A percentile compares a stretch with the other conserved stretches of the same genome.
These are phyloP conservation scores for Tridacna crocea DNA, from an alignment of 2,888 invertebrate genomes.

Conservation along the genomic window DNA sequence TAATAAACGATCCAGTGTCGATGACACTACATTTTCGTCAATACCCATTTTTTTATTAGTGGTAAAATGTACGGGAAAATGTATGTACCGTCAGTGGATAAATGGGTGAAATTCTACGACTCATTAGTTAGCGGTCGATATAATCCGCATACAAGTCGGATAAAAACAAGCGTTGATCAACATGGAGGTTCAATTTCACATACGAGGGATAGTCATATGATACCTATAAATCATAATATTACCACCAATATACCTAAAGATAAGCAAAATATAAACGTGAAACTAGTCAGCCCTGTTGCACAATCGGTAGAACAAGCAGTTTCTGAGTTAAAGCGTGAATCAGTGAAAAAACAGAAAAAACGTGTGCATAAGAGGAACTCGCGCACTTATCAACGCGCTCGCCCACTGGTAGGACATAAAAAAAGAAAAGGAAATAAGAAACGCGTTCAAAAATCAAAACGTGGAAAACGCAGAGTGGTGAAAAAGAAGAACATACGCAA, in stretches of 20 bases:
- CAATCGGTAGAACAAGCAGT: slow-evolving; percentile 11
- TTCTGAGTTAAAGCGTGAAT: background rate
- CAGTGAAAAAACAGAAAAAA: background rate
- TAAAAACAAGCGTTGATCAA: background rate
- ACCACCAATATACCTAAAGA: background rate
- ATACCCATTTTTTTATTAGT: background rate
- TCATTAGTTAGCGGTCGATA: background rate
- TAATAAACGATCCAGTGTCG: slow-evolving; percentile 28
- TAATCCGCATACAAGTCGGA: background rate
- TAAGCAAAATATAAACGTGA: background rate
- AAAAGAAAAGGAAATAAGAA: slow-evolving; percentile 19
- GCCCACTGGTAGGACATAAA: background rate
- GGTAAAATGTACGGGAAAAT: background rate
- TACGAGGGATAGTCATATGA: background rate
- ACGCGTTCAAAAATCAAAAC: slow-evolving; percentile 2
- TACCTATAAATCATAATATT: background rate
- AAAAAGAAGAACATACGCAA: background rate
- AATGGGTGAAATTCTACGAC: slow-evolving; percentile 39
- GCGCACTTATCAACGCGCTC: slow-evolving; percentile 3
- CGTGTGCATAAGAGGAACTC: background rate
- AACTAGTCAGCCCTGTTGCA: background rate
- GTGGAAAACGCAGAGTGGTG: slow-evolving; percentile 14
- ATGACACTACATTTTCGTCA: slow-evolving; percentile 35
- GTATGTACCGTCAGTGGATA: slow-evolving; percentile 16
- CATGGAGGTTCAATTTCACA: slow-evolving; percentile 1